Base-by-base conservation (phyloP, 2,113 vertebrate genomes). In the Mirounga angustirostris region DNA sequence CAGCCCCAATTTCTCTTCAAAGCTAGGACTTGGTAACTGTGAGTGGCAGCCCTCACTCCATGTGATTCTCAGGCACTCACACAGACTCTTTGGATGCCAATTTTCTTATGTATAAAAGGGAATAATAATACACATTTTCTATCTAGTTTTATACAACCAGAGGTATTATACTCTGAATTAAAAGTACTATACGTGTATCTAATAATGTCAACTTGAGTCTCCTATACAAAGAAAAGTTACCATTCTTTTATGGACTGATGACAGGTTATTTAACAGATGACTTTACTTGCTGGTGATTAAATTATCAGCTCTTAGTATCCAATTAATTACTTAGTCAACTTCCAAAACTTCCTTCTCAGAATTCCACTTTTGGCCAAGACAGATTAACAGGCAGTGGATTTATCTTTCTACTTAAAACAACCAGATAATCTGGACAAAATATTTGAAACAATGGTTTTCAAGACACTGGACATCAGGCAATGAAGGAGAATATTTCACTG, bases 401-500 rank as follows among this genome's bases (percentile, higher is more conserved):
- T 74, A n/a, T 36, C 58, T 21, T 16, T 43, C 26, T 79, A 33
- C 79, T 61, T 26, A 15, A 11, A 63, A 61, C 28, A 63, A 80
- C 5, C 46, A 5, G 6, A 43, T n/a, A 9, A 52, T 69, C 33
- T 8, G 46, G 26, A 59, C 26, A 28, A 19, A 52, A 52, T 21
- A 11, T 5, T 18, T 12, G 82, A 59, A 86, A 73, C n/a, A 7
- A 28, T n/a, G 30, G 33, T 43, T 83, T 69, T 69, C 40, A 14
- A 78, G 50, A 58, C 15, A 22, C 7, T 1, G 36, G 52, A 21
- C 6, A 22, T 6, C 16, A 33, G 33, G 14, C 13, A 24, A 30
- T 1, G 14, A 14, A 30, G 28, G 26, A 40, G 19, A n/a, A 40
- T 2, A 4, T 16, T 26, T 43, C 24, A 10, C 0, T 7, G 13